Evolutionary conservation across 2,888 invertebrate species (phyloP), one percentile per base, ranked within the genome.

Genomic region (Meghimatium bilineatum): DNA sequence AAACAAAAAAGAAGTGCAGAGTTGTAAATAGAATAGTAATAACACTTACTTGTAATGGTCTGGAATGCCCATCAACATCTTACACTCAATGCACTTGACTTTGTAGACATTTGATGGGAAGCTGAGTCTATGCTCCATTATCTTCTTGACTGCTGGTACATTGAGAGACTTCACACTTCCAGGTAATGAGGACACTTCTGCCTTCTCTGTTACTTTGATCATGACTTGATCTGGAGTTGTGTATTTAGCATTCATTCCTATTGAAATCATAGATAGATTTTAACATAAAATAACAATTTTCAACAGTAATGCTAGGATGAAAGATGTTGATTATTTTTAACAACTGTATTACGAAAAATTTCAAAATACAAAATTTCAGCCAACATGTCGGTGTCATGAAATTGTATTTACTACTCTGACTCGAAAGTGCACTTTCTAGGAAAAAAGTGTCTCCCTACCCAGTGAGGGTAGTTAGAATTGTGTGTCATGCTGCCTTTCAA

Each of bases 31-130:
- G 5, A 44, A 56, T 17, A 56, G 56, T 23, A 6, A 56, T 3
- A 23, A 14, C 1, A 95, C 96, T 95, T 94, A 97, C 97, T 96
- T 95, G 94, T 96, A 97, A 94, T 97, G 97, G 71, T 91, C 91
- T 5, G 87, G 84, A 17, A 88, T 88, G 10, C 88, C 56, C 91
- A 93, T 93, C 8, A 88, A 82, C 84, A 88, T 90, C 79, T 91
- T 90, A 86, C 93, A 93, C 85, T 93, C 93, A 23, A 91, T 86
- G 87, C 93, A 93, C 36, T 86, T 87, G 12, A 86, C 72, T n/a
- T 81, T 86, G 34, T 87, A 84, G 1, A 90, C 88, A 0, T 74
- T 44, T 0, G 90, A 89, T 44, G 91, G 86, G 26, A 81, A 82
- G 3, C 91, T 86, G 1, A 88, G 88, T 6, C 89, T 86, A 60